phyloP scores from a whole-genome alignment of 2,113 vertebrate genomes.

The Cavia aperea region DNA sequence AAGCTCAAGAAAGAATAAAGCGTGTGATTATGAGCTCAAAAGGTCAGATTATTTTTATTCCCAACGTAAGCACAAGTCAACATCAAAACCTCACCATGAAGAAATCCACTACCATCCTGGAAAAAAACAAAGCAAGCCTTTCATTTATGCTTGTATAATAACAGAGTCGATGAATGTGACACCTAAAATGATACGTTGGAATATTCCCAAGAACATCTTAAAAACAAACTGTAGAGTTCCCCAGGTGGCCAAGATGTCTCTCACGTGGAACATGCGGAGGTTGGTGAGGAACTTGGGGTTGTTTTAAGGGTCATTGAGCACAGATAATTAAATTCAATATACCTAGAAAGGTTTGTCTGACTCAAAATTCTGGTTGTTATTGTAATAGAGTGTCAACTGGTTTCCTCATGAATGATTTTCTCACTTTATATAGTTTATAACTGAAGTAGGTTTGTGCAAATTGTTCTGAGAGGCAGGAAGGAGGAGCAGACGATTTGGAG shows the following conservation, averaged over 20 bases:
- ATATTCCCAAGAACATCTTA: constrained; percentile 27
- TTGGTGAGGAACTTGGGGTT: constrained; percentile 41
- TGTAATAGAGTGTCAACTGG: not conserved
- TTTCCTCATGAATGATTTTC: constrained; percentile 17
- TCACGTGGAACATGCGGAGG: not conserved
- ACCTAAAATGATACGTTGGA: constrained; percentile 59
- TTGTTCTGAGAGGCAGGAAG: not conserved
- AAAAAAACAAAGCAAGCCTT: constrained; percentile 18
- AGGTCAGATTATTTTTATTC: not conserved
- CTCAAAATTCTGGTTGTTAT: not conserved
- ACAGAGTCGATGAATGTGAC: constrained; percentile 37
- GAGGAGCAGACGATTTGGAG: not conserved
- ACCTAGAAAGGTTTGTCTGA: not conserved
- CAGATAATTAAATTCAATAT: not conserved
- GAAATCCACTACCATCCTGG: not conserved
- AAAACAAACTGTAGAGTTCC: constrained; percentile 51
- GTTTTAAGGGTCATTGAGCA: not conserved
- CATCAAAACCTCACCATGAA: not conserved
- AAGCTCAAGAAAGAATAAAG: not conserved
- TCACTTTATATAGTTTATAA: not conserved
- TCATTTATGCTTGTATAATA: constrained; percentile 60
- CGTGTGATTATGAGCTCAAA: not conserved
- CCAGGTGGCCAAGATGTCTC: constrained; percentile 49
- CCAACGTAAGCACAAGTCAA: not conserved
- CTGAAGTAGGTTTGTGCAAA: not conserved